phyloP scores from a whole-genome alignment of 2,888 invertebrate genomes.

The Encarsia formosa region DNA sequence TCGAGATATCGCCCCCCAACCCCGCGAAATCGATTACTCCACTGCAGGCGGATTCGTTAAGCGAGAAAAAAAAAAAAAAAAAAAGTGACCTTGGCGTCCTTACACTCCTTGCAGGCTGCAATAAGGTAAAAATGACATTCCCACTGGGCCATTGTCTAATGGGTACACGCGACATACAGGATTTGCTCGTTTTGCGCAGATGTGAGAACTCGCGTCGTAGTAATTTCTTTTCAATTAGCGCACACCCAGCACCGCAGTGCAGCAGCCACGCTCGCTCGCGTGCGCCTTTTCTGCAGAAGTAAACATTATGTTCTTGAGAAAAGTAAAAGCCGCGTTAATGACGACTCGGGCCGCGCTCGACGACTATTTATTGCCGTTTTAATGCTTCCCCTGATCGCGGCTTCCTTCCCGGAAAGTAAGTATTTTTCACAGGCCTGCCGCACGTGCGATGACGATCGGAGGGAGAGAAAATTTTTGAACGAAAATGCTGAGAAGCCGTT shows the following conservation, averaged over 20 bases:
- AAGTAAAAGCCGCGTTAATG: neutral
- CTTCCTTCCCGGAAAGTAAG: too few relatives aligned
- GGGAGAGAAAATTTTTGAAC: too few relatives aligned
- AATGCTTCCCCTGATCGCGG: neutral
- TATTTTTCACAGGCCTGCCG: too few relatives aligned
- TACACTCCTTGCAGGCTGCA: neutral
- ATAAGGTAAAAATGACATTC: too few relatives aligned
- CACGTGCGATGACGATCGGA: too few relatives aligned
- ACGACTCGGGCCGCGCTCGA: too few relatives aligned
- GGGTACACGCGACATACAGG: too few relatives aligned
- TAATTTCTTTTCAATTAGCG: slow-evolving; percentile 14
- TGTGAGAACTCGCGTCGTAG: too few relatives aligned
- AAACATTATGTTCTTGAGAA: slow-evolving; percentile 6
- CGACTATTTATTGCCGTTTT: slow-evolving; percentile 3
- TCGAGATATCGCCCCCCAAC: too few relatives aligned
- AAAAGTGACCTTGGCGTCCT: slow-evolving; percentile 9
- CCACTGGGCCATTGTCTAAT: too few relatives aligned
- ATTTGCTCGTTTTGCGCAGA: too few relatives aligned
- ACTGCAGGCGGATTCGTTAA: slow-evolving; percentile 12
- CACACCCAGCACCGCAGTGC: neutral
- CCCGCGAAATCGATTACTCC: slow-evolving; percentile 23
- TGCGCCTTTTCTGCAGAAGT: neutral
- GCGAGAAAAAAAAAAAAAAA: slow-evolving; percentile 3
- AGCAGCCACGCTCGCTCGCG: neutral
- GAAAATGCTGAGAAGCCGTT: too few relatives aligned